Conservation (phyloP, 2,888 invertebrate species). For the Mythimna albipuncta region DNA sequence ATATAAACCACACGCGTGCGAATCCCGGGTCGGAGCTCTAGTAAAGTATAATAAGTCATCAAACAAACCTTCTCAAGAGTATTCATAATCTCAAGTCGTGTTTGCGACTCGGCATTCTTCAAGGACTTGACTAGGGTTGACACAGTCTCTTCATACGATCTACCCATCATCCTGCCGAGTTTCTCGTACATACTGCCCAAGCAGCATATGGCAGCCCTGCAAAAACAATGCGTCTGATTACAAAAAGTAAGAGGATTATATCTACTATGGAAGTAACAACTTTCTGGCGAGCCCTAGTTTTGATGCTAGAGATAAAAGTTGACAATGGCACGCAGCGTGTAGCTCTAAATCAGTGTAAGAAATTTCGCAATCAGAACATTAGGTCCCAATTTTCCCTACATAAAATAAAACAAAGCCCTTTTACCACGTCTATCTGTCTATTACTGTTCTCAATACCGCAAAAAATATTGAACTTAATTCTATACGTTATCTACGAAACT, state of each 20-base stretch:
- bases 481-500: no score
- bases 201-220: constrained; percentile 98
- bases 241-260: not conserved
- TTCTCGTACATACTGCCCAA: constrained; percentile 99
- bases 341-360: not conserved
- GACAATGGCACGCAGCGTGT: not conserved
- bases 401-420: no score
- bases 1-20: no score
- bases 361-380: not conserved
- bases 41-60: not conserved
- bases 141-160: constrained; percentile 99
- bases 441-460: no score
- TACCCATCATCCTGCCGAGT: constrained; percentile 99
- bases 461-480: no score
- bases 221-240: constrained; percentile 61
- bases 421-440: no score
- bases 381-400: no score
- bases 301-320: no score
- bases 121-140: constrained; percentile 97
- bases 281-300: no score
- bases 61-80: constrained; percentile 96
- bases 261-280: not conserved
- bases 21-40: no score
- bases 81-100: constrained; percentile 98
- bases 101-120: constrained; percentile 98